Evolutionary conservation across 2,113 vertebrate species (phyloP), one percentile per base, ranked within the genome.

Genomic region (Crotophaga sulcirostris): DNA sequence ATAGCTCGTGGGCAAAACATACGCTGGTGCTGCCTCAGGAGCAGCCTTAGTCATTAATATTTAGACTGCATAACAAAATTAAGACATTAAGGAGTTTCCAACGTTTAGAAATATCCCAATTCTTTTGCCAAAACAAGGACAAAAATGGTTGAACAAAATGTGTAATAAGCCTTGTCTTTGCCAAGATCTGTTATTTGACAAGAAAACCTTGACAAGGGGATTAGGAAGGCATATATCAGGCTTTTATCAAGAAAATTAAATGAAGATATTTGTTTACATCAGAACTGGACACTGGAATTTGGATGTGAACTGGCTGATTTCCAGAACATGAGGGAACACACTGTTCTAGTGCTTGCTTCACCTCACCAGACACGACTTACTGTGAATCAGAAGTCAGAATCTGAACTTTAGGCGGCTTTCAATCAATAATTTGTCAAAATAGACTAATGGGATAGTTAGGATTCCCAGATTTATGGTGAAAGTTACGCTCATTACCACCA

Each of bases 31-130:
- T 93, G 70, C 47, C 62, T 68, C 24, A 21, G 19, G 24, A 59
- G 28, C 80, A 92, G 38, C 24, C 52, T 95, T 86, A 90, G 66
- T 93, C 93, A 97, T 72, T 59, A 54, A 58, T 60, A 76, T 86
- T 94, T n/a, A 58, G 28, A 36, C 31, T 31, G 24, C 6, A 1
- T 78, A 74, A 94, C 40, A 54, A 63, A 72, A 56, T 3, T 79
- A 36, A 87, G 64, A 63, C 74, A 95, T 29, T 6, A 85, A 90
- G 90, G 79, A 55, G 83, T 93, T 96, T 96, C 92, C 82, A 58
- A 0, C 34, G 38, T 95, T 94, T 87, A 84, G 94, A 95, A 96
- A 95, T 66, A 91, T 7, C 24, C 5, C 3, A 10, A 16, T 45
- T 85, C 68, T 94, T 92, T 70, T 70, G 62, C 69, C 72, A 88